Evolutionary conservation across 2,113 vertebrate genomes (phyloP), one percentile per base, ranked within the genome.

Genomic region (Galemys pyrenaicus): DNA sequence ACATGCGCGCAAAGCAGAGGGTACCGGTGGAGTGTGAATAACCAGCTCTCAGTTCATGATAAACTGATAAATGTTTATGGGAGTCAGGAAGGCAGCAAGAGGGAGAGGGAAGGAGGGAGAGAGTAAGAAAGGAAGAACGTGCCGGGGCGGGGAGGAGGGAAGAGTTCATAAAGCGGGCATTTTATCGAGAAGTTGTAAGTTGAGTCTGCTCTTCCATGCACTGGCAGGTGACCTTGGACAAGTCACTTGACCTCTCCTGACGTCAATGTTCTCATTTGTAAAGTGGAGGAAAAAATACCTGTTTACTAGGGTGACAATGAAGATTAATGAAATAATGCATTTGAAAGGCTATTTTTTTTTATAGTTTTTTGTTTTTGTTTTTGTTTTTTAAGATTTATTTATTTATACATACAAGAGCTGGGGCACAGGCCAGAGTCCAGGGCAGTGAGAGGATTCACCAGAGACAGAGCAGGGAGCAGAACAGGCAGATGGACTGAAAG

Each of bases 41-140:
- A 32, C 80, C 41, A 70, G 94, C 49, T 37, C 73, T 49, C 35
- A 30, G 26, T 60, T 65, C 87, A 26, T 17, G 10, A 22, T 16
- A 4, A 67, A 51, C 87, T 28, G 15, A 9, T 56, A n/a, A 37
- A 26, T 93, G 92, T 78, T 95, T 93, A 67, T 2, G 80, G 89
- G 75, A 44, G 44, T 35, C 64, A 32, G 79, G 49, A 64, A 85
- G 65, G 74, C 10, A 41, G 15, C 26, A 35, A 32, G 19, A 64
- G 37, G 46, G 54, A 35, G 17, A 68, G n/a, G 30, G 67, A 56
- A 51, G 65, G 4, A 37, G 28, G 79, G 9, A 68, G 67, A 62
- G 30, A 60, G 35, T 56, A 9, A 20, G 28, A 70, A 15, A 28
- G 75, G 3, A 37, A 24, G 39, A 8, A 37, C 1, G 39, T 35